Evolutionary conservation across 2,113 vertebrate species (phyloP).

Genomic region (Diadophis punctatus): DNA sequence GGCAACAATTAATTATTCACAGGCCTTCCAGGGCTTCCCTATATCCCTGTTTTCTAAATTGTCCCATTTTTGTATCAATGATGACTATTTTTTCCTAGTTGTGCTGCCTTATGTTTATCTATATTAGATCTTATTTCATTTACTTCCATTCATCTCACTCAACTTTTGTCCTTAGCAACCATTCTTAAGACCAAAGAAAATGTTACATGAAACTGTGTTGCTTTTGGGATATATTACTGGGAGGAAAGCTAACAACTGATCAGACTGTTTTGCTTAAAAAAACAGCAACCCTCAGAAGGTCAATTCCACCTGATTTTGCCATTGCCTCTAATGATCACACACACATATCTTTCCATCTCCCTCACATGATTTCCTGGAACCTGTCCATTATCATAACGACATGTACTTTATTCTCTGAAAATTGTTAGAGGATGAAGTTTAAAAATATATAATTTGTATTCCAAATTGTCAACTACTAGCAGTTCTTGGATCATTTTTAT

Average conservation of each 20-base stretch:
- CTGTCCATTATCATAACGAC: background rate
- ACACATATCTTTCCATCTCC: constrained; percentile 6
- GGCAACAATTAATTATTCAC: constrained; percentile 47
- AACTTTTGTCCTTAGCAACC: constrained; percentile 43
- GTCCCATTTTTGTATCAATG: constrained; percentile 40
- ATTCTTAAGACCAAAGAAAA: constrained; percentile 57
- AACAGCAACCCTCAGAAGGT: constrained; percentile 24
- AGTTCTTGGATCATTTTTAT: constrained; percentile 19
- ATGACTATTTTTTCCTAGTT: constrained; percentile 57
- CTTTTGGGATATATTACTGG: constrained; percentile 29
- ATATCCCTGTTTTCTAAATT: constrained; percentile 44
- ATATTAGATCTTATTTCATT: constrained; percentile 68
- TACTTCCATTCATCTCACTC: constrained; percentile 53
- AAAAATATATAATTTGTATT: constrained; percentile 36
- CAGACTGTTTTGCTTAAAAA: constrained; percentile 41
- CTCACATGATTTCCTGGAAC: constrained; percentile 22
- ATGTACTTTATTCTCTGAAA: constrained; percentile 50
- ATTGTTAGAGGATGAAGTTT: constrained; percentile 36
- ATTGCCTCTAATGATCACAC: constrained; percentile 38
- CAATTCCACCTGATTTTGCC: constrained; percentile 40
- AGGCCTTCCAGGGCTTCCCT: background rate
- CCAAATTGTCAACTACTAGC: constrained; percentile 34
- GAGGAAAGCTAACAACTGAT: constrained; percentile 31
- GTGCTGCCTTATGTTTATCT: constrained; percentile 68
- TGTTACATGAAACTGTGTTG: constrained; percentile 46